Conservation (phyloP, 2,797 vertebrate species). For the Simalia tracyae region DNA sequence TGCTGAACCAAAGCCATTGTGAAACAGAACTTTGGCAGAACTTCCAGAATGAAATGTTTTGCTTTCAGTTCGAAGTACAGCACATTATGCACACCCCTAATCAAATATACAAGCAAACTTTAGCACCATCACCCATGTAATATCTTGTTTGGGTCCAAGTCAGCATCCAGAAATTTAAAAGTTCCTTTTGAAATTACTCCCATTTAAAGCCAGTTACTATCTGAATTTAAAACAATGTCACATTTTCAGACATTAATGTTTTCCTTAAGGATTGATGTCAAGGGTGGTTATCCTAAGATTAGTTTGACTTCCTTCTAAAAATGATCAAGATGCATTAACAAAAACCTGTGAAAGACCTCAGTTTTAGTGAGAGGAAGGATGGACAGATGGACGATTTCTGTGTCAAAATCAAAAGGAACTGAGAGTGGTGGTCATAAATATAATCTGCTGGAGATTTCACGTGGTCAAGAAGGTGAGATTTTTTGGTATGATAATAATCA, state of each 20-base stretch:
- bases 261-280: neutral
- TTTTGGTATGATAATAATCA: neutral
- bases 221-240: neutral
- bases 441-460: neutral
- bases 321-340: neutral
- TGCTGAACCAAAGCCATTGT: too few relatives aligned
- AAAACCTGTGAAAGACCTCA: neutral
- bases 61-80: neutral
- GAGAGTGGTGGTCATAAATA: neutral
- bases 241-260: neutral
- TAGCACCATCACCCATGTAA: neutral
- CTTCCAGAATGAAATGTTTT: too few relatives aligned
- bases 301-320: neutral
- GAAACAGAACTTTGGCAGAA: too few relatives aligned
- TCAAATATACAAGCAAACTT: neutral
- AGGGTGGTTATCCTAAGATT: neutral
- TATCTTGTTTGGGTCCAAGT: neutral
- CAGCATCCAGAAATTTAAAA: neutral
- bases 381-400: neutral
- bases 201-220: neutral
- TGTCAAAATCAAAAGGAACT: neutral
- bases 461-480: neutral
- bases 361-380: neutral
- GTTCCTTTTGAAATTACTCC: neutral
- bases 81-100: neutral